These are phyloP conservation scores for Xenopus petersii DNA, from an alignment of 2,797 vertebrate genomes.

Conservation along the genomic window DNA sequence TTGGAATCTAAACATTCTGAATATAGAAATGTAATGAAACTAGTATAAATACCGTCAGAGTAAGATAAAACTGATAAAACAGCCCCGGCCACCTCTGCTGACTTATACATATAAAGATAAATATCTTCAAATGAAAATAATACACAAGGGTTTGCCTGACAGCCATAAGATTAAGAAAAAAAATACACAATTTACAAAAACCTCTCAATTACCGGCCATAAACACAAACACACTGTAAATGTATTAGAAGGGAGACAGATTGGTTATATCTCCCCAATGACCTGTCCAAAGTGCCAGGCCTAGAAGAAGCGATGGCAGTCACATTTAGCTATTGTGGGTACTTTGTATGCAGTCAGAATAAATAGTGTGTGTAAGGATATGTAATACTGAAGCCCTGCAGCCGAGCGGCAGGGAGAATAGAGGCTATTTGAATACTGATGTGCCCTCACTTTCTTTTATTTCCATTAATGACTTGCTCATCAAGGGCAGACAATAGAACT, in stretches of 20 bases:
- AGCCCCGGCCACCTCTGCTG: no score
- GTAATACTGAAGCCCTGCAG: constrained; percentile 61
- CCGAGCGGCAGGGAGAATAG: constrained; percentile 78
- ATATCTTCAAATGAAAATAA: no score
- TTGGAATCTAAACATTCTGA: no score
- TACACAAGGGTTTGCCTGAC: no score
- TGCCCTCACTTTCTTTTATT: constrained; percentile 83
- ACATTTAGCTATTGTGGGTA: constrained; percentile 23
- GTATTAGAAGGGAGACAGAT: background rate
- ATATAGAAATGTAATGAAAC: no score
- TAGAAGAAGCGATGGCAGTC: constrained; percentile 26
- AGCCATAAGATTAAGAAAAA: no score
- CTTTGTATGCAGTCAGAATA: constrained; percentile 62
- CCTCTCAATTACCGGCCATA: no score
- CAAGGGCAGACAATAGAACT: constrained; percentile 86
- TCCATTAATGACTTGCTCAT: constrained; percentile 94
- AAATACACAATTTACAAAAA: no score
- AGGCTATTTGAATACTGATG: constrained; percentile 94
- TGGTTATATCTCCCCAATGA: background rate
- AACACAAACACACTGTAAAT: no score
- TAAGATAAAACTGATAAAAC: no score
- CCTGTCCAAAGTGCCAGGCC: background rate
- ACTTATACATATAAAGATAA: no score
- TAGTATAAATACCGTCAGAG: no score
- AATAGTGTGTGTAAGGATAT: constrained; percentile 62